Percentiles rank a stretch among this genome's conserved stretches.
These are phyloP conservation scores for Carlito syrichta DNA, from an alignment of 2,113 vertebrate species.

Conservation along the genomic window DNA sequence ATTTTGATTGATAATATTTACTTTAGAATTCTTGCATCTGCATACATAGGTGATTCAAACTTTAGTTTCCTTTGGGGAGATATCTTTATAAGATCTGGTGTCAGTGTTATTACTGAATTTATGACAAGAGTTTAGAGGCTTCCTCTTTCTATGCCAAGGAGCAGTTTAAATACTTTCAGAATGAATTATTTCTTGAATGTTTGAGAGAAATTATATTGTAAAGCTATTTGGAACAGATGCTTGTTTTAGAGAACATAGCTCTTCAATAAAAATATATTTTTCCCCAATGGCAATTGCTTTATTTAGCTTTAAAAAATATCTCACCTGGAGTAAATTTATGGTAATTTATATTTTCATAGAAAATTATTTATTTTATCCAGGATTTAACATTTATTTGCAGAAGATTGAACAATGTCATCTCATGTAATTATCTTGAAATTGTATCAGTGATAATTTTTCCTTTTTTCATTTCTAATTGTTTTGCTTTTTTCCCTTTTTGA, in stretches of 20 bases:
- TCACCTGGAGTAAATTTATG: not conserved
- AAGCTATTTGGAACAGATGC: not conserved
- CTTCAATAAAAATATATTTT: not conserved
- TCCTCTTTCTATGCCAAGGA: not conserved
- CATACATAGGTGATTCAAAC: not conserved
- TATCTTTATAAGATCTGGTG: not conserved
- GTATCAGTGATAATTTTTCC: not conserved
- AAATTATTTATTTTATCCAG: not conserved
- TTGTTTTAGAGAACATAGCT: not conserved
- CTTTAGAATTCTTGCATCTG: not conserved
- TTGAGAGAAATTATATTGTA: not conserved
- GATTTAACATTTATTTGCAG: not conserved
- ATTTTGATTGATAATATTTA: not conserved
- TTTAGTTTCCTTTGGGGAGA: not conserved
- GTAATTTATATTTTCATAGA: not conserved
- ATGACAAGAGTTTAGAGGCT: not conserved
- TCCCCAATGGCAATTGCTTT: not conserved
- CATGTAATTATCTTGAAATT: conserved; percentile 5
- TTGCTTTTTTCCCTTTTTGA: not conserved
- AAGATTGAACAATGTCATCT: not conserved
- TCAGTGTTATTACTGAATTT: not conserved
- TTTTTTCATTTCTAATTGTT: not conserved
- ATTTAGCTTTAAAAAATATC: not conserved
- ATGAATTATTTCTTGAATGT: not conserved
- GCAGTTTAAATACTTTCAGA: not conserved